Conservation (phyloP, 23 tunicate genomes). For the Ascidia mentula region DNA sequence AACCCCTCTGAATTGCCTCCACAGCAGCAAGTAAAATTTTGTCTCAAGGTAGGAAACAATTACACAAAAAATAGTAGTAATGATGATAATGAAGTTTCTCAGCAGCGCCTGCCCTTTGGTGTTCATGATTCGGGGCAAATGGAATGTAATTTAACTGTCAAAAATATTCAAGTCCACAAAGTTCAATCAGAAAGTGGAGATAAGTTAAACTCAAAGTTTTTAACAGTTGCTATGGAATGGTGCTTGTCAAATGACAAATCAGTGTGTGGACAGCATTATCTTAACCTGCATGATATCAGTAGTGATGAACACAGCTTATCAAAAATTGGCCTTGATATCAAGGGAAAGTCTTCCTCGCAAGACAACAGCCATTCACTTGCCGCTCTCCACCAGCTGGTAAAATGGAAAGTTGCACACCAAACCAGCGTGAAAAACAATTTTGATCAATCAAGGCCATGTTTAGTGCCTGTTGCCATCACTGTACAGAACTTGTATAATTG, state of each 20-base stretch:
- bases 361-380: constrained; percentile 41
- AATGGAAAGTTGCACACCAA: constrained; percentile 46
- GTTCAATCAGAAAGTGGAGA: background rate
- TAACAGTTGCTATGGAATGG: constrained; percentile 40
- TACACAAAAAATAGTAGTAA: background rate
- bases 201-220: background rate
- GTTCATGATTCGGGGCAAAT: background rate
- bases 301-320: background rate
- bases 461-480: constrained; percentile 29
- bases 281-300: constrained; percentile 11
- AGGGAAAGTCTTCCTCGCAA: background rate
- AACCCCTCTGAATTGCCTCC: background rate
- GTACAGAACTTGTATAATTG: constrained; percentile 57
- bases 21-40: constrained; percentile 20
- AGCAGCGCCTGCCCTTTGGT: background rate
- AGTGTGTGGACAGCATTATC: constrained; percentile 29
- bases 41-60: constrained; percentile 14
- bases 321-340: constrained; percentile 13
- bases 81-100: background rate
- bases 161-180: background rate
- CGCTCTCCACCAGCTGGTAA: constrained; percentile 68
- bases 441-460: constrained; percentile 28
- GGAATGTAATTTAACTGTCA: background rate
- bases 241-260: background rate
- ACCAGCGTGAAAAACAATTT: constrained; percentile 36